A percentile compares a stretch with the other conserved stretches of the same genome.
Evolutionary conservation across 2,888 invertebrate species (phyloP).

Genomic region (Acleris emargana): DNA sequence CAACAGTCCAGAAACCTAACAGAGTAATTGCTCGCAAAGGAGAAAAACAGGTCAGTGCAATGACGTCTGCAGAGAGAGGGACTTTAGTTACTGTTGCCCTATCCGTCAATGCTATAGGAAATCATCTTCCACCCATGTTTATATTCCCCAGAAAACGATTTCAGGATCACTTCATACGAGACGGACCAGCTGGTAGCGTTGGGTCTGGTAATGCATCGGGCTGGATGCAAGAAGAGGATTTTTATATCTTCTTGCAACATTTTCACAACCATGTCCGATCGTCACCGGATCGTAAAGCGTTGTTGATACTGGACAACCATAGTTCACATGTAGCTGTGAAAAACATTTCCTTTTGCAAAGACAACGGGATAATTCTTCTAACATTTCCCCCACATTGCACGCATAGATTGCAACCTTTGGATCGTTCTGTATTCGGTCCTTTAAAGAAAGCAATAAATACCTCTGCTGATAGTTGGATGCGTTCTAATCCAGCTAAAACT

Average conservation of each 20-base stretch:
- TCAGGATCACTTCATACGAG: conserved; percentile 43
- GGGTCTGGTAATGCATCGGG: conserved; percentile 41
- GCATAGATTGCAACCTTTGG: conserved; percentile 55
- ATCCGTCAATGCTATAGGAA: conserved; percentile 20
- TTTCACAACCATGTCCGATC: conserved; percentile 19
- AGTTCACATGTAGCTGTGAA: conserved; percentile 35
- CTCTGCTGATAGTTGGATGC: conserved; percentile 50
- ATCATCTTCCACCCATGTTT: conserved; percentile 36
- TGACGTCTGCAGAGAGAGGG: not conserved
- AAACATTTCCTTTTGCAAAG: conserved; percentile 48
- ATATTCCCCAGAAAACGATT: conserved; percentile 44
- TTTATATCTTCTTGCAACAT: conserved; percentile 33
- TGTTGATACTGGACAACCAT: conserved; percentile 37
- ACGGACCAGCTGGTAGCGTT: conserved; percentile 46
- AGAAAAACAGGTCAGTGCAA: not conserved
- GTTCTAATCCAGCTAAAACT: conserved; percentile 39
- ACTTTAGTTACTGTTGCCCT: conserved; percentile 4
- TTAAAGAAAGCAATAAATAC: conserved; percentile 49
- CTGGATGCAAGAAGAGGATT: conserved; percentile 41
- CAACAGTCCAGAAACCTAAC: conserved; percentile 45
- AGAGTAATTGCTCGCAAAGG: conserved; percentile 9
- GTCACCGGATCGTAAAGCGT: conserved; percentile 17
- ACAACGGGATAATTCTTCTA: conserved; percentile 46
- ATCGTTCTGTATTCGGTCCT: conserved; percentile 50
- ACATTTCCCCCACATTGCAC: conserved; percentile 52